Evolutionary conservation across 2,113 vertebrate genomes (phyloP).

Genomic region (Nothoprocta pentlandii): DNA sequence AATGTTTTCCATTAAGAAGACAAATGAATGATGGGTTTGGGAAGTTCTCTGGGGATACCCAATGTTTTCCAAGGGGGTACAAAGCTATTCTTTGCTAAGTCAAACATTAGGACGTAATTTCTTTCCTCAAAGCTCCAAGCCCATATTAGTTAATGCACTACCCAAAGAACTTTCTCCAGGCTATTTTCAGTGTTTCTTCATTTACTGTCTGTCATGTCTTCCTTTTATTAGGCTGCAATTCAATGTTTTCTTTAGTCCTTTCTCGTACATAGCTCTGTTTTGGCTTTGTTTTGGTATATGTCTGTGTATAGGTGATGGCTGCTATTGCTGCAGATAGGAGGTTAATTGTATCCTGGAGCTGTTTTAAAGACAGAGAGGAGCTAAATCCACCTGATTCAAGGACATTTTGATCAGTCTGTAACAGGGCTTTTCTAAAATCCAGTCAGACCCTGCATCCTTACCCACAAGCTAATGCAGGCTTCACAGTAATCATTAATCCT

Average conservation of each 20-base stretch:
- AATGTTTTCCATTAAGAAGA: background rate
- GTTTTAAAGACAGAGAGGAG: background rate
- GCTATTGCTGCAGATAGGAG: background rate
- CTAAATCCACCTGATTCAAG: conserved; percentile 17
- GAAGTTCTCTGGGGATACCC: background rate
- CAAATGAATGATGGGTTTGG: background rate
- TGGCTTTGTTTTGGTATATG: background rate
- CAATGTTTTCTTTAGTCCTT: background rate
- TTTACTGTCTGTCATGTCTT: background rate
- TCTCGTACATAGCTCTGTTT: background rate
- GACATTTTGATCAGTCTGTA: background rate
- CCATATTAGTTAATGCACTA: background rate
- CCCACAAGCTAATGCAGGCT: conserved; percentile 16
- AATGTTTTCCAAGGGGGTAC: background rate
- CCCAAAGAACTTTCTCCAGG: background rate
- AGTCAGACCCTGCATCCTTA: conserved; percentile 29
- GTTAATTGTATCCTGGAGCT: conserved; percentile 13
- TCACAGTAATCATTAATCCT: conserved; percentile 21
- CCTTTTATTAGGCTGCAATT: background rate
- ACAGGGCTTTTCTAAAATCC: conserved; percentile 41
- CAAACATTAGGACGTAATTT: background rate
- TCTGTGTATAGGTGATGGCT: background rate
- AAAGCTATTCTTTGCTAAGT: background rate
- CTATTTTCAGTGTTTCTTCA: background rate
- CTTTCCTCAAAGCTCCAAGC: background rate